These are phyloP conservation scores for Volucella bombylans DNA, from an alignment of 2,888 invertebrate species.

Conservation along the genomic window DNA sequence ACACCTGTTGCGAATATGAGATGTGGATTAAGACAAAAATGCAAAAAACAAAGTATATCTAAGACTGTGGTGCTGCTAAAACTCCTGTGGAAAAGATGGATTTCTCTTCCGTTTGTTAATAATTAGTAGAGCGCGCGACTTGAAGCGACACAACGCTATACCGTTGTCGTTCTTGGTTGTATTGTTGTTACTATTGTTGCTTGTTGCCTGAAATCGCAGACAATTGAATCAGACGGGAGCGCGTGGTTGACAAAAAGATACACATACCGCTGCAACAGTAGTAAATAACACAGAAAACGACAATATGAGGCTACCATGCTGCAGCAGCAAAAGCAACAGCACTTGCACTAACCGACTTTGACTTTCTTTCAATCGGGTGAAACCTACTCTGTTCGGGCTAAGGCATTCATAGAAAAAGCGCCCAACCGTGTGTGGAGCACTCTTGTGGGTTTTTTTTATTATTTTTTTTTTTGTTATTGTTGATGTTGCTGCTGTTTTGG, in stretches of 20 bases:
- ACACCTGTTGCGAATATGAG: slow-evolving; percentile 43
- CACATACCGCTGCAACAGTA: slow-evolving; percentile 18
- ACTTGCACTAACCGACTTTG: slow-evolving; percentile 37
- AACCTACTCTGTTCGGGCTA: slow-evolving; percentile 60
- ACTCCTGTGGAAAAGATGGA: slow-evolving; percentile 56
- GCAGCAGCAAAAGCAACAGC: slow-evolving; percentile 29
- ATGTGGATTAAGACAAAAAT: neutral
- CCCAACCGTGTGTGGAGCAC: slow-evolving; percentile 66
- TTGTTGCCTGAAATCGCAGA: slow-evolving; percentile 38
- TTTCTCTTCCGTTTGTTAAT: slow-evolving; percentile 69
- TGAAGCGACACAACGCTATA: slow-evolving; percentile 50
- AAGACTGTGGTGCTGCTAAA: slow-evolving; percentile 38
- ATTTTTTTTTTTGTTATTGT: neutral
- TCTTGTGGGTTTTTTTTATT: slow-evolving; percentile 20
- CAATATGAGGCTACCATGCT: slow-evolving; percentile 45
- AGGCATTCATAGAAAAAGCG: slow-evolving; percentile 69
- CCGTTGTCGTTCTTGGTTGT: slow-evolving; percentile 22
- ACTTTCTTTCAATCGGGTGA: slow-evolving; percentile 72
- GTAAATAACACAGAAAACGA: slow-evolving; percentile 15
- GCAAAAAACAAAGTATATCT: slow-evolving; percentile 13
- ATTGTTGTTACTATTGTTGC: slow-evolving; percentile 50
- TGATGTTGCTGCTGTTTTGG: neutral
- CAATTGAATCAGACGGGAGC: slow-evolving; percentile 59
- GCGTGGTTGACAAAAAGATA: slow-evolving; percentile 56
- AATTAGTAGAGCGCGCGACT: slow-evolving; percentile 72